Base-by-base conservation (phyloP, 2,888 invertebrate genomes). In the Cheiracanthium punctorium region DNA sequence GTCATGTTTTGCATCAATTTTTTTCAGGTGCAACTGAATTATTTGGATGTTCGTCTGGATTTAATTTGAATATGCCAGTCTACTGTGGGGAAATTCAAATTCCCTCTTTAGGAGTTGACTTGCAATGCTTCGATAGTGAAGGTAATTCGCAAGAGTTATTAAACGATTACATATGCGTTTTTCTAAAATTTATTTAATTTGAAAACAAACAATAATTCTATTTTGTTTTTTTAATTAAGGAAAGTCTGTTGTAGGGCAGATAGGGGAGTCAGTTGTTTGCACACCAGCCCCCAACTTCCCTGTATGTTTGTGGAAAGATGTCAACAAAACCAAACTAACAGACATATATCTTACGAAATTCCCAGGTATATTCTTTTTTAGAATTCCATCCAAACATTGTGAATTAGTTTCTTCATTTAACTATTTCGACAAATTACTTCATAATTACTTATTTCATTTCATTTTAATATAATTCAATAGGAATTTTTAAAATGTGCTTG, bases 11-110 rank as follows among this genome's bases (percentile, higher is more conserved):
- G n/a, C n/a, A n/a, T n/a, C n/a, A n/a, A n/a, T n/a, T n/a, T n/a
- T n/a, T n/a, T n/a, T 0, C 4, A 87, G 86, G 86, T 32, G 76
- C 86, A n/a, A 87, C 81, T 5, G 86, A 87, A 72, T 80, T 81
- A 1, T 72, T 81, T 30, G 86, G 86, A 0, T 74, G 73, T 1
- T 81, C 81, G 14, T 81, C 80, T 10, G 86, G 86, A 7, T 81
- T 87, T n/a, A 72, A 92, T 89, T 91, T 92, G 87, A 92, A 91
- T 20, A 90, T 93, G 14, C 93, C 93, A 1, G 93, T 93, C 10
- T 91, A 92, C 88, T 90, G 91, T 33, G 94, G 94, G 20, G 93
- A 94, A 90, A 93, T 94, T 67, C 93, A 94, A 90, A 91, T 92
- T 29, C 90, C 91, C 52, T 90, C 92, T 82, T 91, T 94, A 65